A percentile compares a stretch with the other conserved stretches of the same genome.
Conservation (phyloP, 2,888 invertebrate species). For the Drosophila merina region DNA sequence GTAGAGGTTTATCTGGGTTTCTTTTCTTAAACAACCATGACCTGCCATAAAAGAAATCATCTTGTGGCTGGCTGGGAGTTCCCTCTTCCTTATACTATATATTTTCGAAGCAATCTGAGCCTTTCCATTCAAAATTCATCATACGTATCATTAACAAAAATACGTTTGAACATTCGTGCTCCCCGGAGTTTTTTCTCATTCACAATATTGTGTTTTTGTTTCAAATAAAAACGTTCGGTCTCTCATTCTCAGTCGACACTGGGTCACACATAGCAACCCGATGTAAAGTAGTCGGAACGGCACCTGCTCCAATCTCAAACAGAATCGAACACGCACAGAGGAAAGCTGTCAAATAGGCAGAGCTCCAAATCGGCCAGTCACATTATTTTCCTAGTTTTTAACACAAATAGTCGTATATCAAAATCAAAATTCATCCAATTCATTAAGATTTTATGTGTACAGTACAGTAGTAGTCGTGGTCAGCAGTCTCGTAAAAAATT, state of each 20-base stretch:
- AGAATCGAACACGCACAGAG: neutral
- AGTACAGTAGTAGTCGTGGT: neutral
- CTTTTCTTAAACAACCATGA: neutral
- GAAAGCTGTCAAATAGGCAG: conserved; percentile 12
- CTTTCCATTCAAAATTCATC: neutral
- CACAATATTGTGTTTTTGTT: neutral
- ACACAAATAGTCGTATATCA: neutral
- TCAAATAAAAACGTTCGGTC: too few species aligned
- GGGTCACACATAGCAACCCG: neutral
- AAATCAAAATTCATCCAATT: conserved; percentile 18
- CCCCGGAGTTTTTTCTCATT: neutral
- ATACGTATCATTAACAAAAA: neutral
- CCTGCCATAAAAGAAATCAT: neutral
- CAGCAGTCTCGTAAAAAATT: neutral
- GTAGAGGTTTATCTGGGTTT: neutral
- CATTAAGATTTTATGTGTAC: neutral
- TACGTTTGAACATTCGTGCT: neutral
- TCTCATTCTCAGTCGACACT: too few species aligned
- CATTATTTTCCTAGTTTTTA: neutral
- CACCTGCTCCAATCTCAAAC: neutral
- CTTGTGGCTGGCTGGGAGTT: neutral
- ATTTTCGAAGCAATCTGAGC: neutral
- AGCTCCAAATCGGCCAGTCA: conserved; percentile 3
- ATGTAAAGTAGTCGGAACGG: neutral
- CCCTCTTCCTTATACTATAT: neutral